These are phyloP conservation scores for Venustaconcha ellipsiformis DNA, from an alignment of 1,140 invertebrate genomes.

Conservation along the genomic window DNA sequence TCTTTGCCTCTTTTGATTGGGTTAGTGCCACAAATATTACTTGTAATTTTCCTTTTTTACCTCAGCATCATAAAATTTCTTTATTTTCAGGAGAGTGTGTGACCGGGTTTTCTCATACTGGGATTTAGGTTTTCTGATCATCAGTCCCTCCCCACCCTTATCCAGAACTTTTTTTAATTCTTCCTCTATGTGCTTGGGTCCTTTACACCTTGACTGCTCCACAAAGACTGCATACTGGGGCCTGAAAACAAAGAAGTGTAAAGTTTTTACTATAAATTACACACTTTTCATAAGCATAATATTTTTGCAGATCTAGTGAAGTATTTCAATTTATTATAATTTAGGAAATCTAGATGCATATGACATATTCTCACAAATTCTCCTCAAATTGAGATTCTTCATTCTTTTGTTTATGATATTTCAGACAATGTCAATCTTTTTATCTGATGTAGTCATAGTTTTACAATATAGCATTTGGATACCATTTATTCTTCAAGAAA, in stretches of 20 bases:
- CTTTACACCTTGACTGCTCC: conserved; percentile 55
- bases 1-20: background rate
- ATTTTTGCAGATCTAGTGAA: no score
- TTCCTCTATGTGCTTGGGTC: conserved; percentile 52
- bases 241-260: conserved; percentile 25
- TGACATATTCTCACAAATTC: no score
- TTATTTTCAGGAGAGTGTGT: conserved; percentile 59
- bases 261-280: background rate
- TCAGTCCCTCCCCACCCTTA: conserved; percentile 60
- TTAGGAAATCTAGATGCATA: no score
- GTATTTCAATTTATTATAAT: no score
- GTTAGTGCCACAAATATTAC: background rate
- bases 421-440: no score
- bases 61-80: conserved; percentile 66
- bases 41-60: conserved; percentile 25
- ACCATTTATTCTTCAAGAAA: no score
- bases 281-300: no score
- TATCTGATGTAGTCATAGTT: no score
- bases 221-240: conserved; percentile 52
- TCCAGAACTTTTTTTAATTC: conserved; percentile 52
- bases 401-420: no score
- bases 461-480: no score
- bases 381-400: no score
- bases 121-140: conserved; percentile 60
- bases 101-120: conserved; percentile 59